Base-by-base conservation (phyloP, 1,140 invertebrate species). In the Neocloeon triangulifer region DNA sequence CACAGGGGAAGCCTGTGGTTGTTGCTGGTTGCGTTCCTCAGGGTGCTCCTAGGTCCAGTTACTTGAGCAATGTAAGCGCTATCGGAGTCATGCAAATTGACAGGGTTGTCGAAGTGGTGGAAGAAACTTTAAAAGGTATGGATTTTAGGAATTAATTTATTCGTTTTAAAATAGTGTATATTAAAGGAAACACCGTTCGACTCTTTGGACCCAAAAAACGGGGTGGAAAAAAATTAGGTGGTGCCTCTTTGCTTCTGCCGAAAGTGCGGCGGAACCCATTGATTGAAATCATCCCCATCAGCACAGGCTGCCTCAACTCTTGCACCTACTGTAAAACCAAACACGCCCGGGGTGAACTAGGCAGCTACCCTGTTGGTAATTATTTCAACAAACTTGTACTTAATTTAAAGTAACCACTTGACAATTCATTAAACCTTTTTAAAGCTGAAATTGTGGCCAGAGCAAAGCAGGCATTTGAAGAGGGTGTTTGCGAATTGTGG, bases 241-340 rank as follows among this genome's bases (percentile, higher is more conserved):
- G 88, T 1, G 81, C 88, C 1, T 66, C 75, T 0, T 54, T 97
- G 1, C 56, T 67, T 25, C 53, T 98, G 4, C 92, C 92, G 0
- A 98, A 98, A 62, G 77, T 97, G 6, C 58, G 94, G 31, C 76
- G 80, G 47, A 98, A 98, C 60, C 82, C 86, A 4, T 57, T 96
- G 0, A 81, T 98, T 38, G 94, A 98, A 63, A 97, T 98, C 31
- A 92, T 98, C 39, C 71, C 94, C 0, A 94, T 98, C 10, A 97
- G 89, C 51, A 95, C 88, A 2, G 94, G 91, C 0, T 98, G 94
- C 48, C 54, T 98, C 4, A 98, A 98, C 58, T 82, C 95, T 42
- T 98, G 94, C 50, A 96, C 92, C 0, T 98, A 97, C 49, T 97
- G 92, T 47, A 97, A 97, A 54, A 98, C 92, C 0, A 97, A 97